Evolutionary conservation across 1,140 invertebrate species (phyloP), one percentile per base, ranked within the genome.

Genomic region (Brachionus rubens): DNA sequence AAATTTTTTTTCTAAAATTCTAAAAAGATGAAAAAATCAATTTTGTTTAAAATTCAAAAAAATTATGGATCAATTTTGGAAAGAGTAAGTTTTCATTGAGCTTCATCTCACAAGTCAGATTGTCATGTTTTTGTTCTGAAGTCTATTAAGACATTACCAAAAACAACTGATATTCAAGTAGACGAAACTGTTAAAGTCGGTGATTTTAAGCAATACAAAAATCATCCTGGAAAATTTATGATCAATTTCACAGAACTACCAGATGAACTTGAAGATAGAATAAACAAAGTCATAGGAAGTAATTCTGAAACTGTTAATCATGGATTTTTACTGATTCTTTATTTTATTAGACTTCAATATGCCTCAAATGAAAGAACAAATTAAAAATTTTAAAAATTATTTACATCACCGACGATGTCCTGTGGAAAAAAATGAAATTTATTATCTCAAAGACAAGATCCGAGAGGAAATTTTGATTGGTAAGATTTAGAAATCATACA

Each of bases 201-300:
- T 16, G 30, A 48, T 33, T 54, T 72, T 36, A 50, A 48, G 19
- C 26, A 72, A 2, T 54, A 40, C 12, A 72, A 72, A 40, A 50
- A 48, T 16, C 68, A 72, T 72, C 46, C 46, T 48, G 68, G 68
- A 36, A 72, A 72, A 72, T 50, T 36, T 24, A 24, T 10, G 12
- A 28, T 33, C 16, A 72, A 72, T 9, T 50, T 16, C 36, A 72
- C 50, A 19, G 33, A 72, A 54, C 14, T 72, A 21, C 59, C 59
- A 14, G 5, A 10, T 12, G 36, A 65, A 2, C 59, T 65, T 65
- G 59, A 65, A 21, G 30, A 65, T 24, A 41, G 59, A 19, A 65
- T 65, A 4, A 65, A 65, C 24, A 65, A 65, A 65, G 36, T 65
- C 43, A 10, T 65, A 65, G 33, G 36, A 43, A 9, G 59, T 43